Base-by-base conservation (phyloP, 2,888 invertebrate species). In the Oscheius sp. region DNA sequence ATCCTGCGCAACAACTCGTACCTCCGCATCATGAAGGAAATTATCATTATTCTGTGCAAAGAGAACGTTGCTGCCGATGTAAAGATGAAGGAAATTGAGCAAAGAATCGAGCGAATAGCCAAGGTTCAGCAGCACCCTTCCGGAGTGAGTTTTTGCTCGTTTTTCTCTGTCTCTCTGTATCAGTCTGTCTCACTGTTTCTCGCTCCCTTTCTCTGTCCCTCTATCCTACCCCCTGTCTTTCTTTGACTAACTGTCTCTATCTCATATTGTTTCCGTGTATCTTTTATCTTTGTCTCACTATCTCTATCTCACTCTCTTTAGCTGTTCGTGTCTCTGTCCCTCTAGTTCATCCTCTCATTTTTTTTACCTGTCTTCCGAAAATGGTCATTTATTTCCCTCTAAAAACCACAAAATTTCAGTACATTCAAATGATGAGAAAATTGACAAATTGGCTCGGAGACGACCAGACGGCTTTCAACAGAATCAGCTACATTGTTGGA, bases 391-490 rank as follows among this genome's bases (percentile, higher is more conserved):
- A 21, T 70, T 60, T 10, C 10, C 21, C 35, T 42, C 9, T 37
- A 53, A 37, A 51, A 2, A 33, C 35, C 42, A 3, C 3, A 3
- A 42, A 48, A 29, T 60, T 73, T 62, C 42, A 75, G 42, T 75
- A 77, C 55, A 72, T 70, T 29, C 60, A 53, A 32, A 57, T 74
- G 33, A 35, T 79, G 53, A 66, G 60, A 50, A 53, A 47, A 13
- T 76, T 81, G 33, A 76, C 76, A 11, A 81, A 81, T 65, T 70
- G 68, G n/a, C 63, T 79, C 29, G 51, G 74, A 1, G 66, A 68
- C 48, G 75, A 78, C 11, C 68, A 66, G 29, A 60, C 57, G 33
- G 59, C 63, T 13, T 79, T 78, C 59, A 73, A 76, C 29, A 10
- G 53, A 1, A 47, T 77, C 5, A 70, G 74, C 10, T 59, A 79